These are phyloP conservation scores for Machimus atricapillus DNA, from an alignment of 2,888 invertebrate genomes.

Conservation along the genomic window DNA sequence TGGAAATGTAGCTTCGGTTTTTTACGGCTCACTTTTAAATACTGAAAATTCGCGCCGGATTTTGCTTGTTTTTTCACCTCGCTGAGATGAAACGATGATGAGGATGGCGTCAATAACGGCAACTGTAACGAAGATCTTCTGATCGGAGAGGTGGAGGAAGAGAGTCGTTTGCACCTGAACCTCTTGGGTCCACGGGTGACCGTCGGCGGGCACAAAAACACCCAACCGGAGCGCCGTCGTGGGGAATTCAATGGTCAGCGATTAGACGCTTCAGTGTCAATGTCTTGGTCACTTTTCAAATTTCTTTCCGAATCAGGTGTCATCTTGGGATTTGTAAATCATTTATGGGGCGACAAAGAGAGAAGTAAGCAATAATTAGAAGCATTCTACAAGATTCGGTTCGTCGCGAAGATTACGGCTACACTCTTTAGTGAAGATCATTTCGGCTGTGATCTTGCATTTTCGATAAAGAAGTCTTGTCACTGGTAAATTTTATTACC, in stretches of 20 bases:
- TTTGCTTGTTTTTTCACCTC: slow-evolving; percentile 35
- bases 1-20: slow-evolving; percentile 44
- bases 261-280: slow-evolving; percentile 13
- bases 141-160: slow-evolving; percentile 24
- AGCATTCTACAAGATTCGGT: not conserved
- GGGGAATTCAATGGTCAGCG: not conserved
- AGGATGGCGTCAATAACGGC: slow-evolving; percentile 38
- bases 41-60: slow-evolving; percentile 44
- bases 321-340: not conserved
- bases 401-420: not conserved
- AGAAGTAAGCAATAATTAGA: not conserved
- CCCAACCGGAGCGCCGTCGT: not conserved
- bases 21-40: slow-evolving; percentile 46
- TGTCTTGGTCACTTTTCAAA: slow-evolving; percentile 32
- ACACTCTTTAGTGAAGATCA: not conserved
- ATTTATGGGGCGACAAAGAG: not conserved
- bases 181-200: slow-evolving; percentile 7
- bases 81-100: slow-evolving; percentile 34
- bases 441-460: not conserved
- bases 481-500: not conserved
- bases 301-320: slow-evolving; percentile 11
- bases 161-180: slow-evolving; percentile 35
- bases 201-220: slow-evolving; percentile 17
- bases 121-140: slow-evolving; percentile 24
- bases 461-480: not conserved